Evolutionary conservation across 2,113 vertebrate genomes (phyloP).

Genomic region (Hyperopisus bebe): DNA sequence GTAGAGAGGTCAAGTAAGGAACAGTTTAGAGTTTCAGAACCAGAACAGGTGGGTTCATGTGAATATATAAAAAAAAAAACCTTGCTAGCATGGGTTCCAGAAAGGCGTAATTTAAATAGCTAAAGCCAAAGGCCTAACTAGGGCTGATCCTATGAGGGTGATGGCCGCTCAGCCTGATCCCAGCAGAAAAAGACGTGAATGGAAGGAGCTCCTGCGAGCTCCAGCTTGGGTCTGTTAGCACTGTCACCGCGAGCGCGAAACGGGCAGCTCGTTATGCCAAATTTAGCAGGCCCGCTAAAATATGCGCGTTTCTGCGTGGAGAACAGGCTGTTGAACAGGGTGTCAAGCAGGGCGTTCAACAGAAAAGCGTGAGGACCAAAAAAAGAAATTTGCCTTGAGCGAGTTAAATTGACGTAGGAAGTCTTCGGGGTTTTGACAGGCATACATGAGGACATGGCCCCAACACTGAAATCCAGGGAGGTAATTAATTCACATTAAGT

Average conservation of each 20-base stretch:
- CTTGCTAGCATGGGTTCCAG: neutral
- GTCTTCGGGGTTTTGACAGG: neutral
- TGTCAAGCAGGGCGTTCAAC: neutral
- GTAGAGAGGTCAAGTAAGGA: neutral
- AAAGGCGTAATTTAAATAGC: neutral
- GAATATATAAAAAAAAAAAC: neutral
- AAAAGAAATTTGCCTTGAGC: neutral
- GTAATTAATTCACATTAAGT: neutral
- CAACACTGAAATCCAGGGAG: neutral
- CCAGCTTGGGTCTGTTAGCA: neutral
- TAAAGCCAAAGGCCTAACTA: neutral
- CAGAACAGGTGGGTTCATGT: neutral
- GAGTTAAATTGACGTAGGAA: neutral
- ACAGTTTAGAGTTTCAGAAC: neutral
- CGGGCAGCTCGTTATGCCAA: neutral
- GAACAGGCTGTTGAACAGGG: neutral
- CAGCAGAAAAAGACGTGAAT: neutral
- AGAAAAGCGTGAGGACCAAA: neutral
- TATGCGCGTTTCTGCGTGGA: neutral
- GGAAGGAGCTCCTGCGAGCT: neutral
- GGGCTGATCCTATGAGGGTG: neutral
- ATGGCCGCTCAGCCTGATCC: neutral
- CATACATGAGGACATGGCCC: neutral
- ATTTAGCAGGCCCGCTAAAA: slow-evolving; percentile 16
- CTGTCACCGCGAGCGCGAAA: neutral